phyloP scores from a whole-genome alignment of 2,888 invertebrate genomes.

The Anarsia innoxiella region DNA sequence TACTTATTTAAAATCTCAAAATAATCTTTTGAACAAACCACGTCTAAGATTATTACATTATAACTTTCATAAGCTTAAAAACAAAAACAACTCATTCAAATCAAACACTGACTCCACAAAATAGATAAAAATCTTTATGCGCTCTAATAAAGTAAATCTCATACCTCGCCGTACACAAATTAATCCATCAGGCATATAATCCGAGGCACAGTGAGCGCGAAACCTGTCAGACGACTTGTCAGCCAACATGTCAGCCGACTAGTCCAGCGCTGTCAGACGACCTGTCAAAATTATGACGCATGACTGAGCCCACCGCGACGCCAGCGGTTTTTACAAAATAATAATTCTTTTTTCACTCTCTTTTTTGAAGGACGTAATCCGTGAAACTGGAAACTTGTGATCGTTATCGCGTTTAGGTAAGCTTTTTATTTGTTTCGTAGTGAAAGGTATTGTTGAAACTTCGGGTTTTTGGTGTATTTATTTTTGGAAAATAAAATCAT shows the following conservation, averaged over 20 bases:
- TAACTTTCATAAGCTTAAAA: too few species aligned
- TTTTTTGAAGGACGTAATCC: constrained; percentile 25
- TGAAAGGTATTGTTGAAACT: background rate
- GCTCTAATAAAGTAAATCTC: constrained; percentile 36
- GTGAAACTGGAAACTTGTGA: constrained; percentile 40
- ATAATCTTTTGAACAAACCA: too few species aligned
- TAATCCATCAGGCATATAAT: constrained; percentile 69
- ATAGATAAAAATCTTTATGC: constrained; percentile 36
- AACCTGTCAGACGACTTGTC: constrained; percentile 24
- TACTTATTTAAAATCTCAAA: too few species aligned
- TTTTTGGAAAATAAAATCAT: too few species aligned
- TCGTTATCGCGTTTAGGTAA: constrained; percentile 20
- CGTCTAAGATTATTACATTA: too few species aligned
- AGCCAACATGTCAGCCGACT: constrained; percentile 39
- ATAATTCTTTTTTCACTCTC: constrained; percentile 19
- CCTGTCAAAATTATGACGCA: constrained; percentile 68
- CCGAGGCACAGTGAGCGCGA: constrained; percentile 45
- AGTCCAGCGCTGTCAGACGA: constrained; percentile 53
- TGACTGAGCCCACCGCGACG: constrained; percentile 56
- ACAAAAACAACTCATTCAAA: too few species aligned
- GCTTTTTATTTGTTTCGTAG: constrained; percentile 9
- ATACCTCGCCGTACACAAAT: constrained; percentile 46
- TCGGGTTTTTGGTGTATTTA: background rate
- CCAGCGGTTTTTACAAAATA: too few species aligned
- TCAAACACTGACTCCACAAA: too few species aligned